phyloP scores from a whole-genome alignment of 2,888 invertebrate species.

The Sesia apiformis region DNA sequence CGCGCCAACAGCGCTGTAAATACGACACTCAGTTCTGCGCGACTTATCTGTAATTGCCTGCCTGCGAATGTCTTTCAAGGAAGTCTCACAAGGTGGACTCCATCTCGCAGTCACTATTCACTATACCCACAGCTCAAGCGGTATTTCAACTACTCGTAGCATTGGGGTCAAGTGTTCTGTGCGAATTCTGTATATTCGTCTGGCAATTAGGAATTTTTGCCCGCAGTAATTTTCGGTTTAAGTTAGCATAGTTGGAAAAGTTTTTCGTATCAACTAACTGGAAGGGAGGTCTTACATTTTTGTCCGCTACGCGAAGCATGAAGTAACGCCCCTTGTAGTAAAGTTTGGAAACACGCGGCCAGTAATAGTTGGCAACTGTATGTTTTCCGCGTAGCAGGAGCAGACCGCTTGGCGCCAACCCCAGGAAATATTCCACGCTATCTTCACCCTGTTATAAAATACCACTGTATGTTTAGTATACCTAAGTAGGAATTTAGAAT shows the following conservation, averaged over 20 bases:
- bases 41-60: conserved; percentile 74
- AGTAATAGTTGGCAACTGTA: conserved; percentile 98
- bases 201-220: neutral
- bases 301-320: conserved; percentile 96
- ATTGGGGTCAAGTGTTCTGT: conserved; percentile 52
- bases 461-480: neutral
- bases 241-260: too few species aligned
- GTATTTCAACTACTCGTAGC: conserved; percentile 1
- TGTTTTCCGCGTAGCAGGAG: conserved; percentile 95
- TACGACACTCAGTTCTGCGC: conserved; percentile 56
- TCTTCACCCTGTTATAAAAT: conserved; percentile 86
- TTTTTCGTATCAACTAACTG: neutral
- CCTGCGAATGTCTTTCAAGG: conserved; percentile 70
- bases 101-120: conserved; percentile 62
- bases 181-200: conserved; percentile 34
- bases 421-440: conserved; percentile 96
- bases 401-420: conserved; percentile 95
- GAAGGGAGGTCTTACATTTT: conserved; percentile 83
- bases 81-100: conserved; percentile 56
- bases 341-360: conserved; percentile 97
- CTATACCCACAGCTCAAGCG: conserved; percentile 6
- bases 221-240: too few species aligned
- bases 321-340: conserved; percentile 97
- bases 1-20: conserved; percentile 58
- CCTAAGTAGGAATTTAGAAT: too few species aligned